These are phyloP conservation scores for Belonocnema kinseyi DNA, from an alignment of 1,140 invertebrate species.

Conservation along the genomic window DNA sequence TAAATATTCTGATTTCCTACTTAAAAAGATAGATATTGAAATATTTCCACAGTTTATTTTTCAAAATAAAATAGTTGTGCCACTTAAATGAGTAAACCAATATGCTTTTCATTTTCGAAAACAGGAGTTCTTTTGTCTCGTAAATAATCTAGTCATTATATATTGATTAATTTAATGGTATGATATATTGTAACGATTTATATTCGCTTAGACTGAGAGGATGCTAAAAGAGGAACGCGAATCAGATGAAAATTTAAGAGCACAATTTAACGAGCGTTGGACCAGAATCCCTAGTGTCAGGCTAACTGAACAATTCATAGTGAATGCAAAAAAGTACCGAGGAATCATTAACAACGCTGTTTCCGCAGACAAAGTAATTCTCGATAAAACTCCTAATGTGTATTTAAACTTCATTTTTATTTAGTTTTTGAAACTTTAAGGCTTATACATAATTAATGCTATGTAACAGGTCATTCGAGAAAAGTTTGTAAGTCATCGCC, in stretches of 20 bases:
- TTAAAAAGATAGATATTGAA: too few relatives aligned
- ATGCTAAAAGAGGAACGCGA: conserved; percentile 94
- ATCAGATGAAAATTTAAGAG: conserved; percentile 90
- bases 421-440: background rate
- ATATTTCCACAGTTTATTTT: too few relatives aligned
- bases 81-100: too few relatives aligned
- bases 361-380: conserved; percentile 81
- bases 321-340: conserved; percentile 93
- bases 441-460: background rate
- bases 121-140: too few relatives aligned
- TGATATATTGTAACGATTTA: background rate
- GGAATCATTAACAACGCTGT: conserved; percentile 95
- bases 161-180: too few relatives aligned
- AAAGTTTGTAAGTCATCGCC: conserved; percentile 88
- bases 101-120: too few relatives aligned
- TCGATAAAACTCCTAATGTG: background rate
- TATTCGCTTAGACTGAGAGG: conserved; percentile 81
- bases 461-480: conserved; percentile 84
- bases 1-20: too few relatives aligned
- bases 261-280: conserved; percentile 96
- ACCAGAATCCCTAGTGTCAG: conserved; percentile 90
- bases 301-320: conserved; percentile 91
- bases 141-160: too few relatives aligned
- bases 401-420: background rate
- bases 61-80: too few relatives aligned